Evolutionary conservation across 2,888 invertebrate genomes (phyloP), one percentile per base, ranked within the genome.

Genomic region (Epistrophella euchroma): DNA sequence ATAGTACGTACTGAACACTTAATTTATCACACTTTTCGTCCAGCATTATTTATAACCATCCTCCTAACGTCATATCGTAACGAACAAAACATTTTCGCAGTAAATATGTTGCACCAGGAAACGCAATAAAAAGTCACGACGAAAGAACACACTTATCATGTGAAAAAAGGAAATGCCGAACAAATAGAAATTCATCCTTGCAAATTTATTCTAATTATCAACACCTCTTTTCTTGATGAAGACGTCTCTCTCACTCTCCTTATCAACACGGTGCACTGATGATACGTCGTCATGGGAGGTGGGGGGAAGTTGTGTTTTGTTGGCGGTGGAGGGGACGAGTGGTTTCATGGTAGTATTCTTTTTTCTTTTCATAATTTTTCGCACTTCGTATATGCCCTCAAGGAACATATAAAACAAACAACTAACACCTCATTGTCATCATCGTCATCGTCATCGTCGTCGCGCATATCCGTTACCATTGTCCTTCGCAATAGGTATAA

Each of bases 341-440:
- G 4, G 15, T 60, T 37, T 11, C 52, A 22, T 19, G 37, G 35
- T 19, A 52, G 55, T 60, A 79, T 72, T 40, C 73, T 73, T 73
- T 64, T 68, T 64, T 81, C 50, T 70, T 73, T 86, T 86, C 74
- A 74, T 81, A 81, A 74, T 78, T 82, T 78, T 78, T 86, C 86
- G 64, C 82, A 82, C 86, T 74, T 81, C 32, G 25, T 25, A 32
- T 17, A 60, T 82, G 55, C 74, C 77, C 58, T 73, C 55, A 66
- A 77, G 82, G 56, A 47, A 64, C 32, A 62, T 74, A 62, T 74
- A 58, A 77, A 77, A 52, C 58, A 86, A 77, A 77, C 62, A 82
- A 71, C 50, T 71, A 71, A 80, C 71, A 80, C 82, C 43, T 86
- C 76, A 76, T 76, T 62, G 76, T 58, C 74, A 56, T 32, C 66